Base-by-base conservation (phyloP, 1,140 invertebrate species). In the Ceratina calcarata region DNA sequence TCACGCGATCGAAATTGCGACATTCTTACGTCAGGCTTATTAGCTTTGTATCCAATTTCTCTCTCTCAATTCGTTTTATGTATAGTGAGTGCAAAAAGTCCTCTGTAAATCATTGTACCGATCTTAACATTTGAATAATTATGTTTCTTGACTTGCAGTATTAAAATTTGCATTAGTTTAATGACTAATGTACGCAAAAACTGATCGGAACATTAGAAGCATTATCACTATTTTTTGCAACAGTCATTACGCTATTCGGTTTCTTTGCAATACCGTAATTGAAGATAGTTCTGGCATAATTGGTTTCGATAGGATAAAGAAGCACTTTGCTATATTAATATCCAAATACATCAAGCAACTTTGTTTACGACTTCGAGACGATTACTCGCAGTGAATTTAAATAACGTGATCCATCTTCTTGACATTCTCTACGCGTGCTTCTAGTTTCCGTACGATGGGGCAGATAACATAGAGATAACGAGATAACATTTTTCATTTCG, bases 1-100 rank as follows among this genome's bases (percentile, higher is more conserved):
- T 37, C 45, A 51, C 75, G 45, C 75, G 75, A 78, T 78, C 75
- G 75, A 78, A 71, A 78, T 71, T 71, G 75, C 75, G 32, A 71
- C 67, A 71, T 78, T 78, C 57, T 71, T 62, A 37, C 58, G 15
- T 16, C 32, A 16, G 15, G 4, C 12, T 18, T 49, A 13, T 32
- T 53, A 20, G 45, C 15, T 51, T 68, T 24, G 24, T 24, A 18
- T 55, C 7, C 53, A 62, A 6, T 62, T 15, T 62, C 12, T 58
- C 8, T 58, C 22, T 18, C 37, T 20, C 69, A 57, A 32, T 60
- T 71, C 32, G 8, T 69, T 57, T 18, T 3, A 55, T 10, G 2
- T 55, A 15, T 55, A n/a, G n/a, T 32, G 27, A 32, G 1, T 32
- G 27, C 1, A 32, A 32, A 32, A 32, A 32, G 2, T 55, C 1